phyloP scores from a whole-genome alignment of 2,797 vertebrate species.

The Hoplostethus atlanticus region DNA sequence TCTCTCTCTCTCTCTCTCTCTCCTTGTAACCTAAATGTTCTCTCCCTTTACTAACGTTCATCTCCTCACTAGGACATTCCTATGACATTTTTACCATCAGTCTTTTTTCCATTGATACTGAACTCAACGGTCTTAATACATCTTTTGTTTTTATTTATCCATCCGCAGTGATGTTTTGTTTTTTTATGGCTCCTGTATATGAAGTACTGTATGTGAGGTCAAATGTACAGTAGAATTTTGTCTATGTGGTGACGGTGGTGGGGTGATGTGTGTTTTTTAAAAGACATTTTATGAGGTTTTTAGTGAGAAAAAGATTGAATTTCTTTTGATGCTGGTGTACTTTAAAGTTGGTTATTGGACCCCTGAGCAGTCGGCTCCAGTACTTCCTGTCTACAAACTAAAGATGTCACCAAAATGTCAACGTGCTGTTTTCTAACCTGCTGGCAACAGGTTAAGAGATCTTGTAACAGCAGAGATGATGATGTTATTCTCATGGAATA shows the following conservation, averaged over 20 bases:
- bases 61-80: slow-evolving; percentile 7
- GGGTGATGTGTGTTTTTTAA: neutral
- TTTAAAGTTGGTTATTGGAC: slow-evolving; percentile 10
- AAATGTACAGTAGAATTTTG: neutral
- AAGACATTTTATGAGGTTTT: neutral
- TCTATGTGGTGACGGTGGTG: neutral
- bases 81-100: neutral
- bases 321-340: neutral
- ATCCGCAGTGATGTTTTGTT: slow-evolving; percentile 28
- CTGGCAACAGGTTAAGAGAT: slow-evolving; percentile 20
- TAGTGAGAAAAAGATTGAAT: no score
- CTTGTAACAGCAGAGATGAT: neutral
- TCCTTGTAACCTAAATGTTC: neutral
- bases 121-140: slow-evolving; percentile 30
- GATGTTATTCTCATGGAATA: slow-evolving; percentile 9
- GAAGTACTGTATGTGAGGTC: neutral
- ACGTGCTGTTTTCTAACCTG: neutral
- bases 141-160: slow-evolving; percentile 33
- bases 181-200: slow-evolving; percentile 7
- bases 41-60: neutral
- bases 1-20: no score
- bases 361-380: neutral
- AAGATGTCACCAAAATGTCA: neutral
- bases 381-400: neutral
- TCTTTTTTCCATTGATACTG: slow-evolving; percentile 4